phyloP scores from a whole-genome alignment of 2,797 vertebrate species.

The Novumbra hubbsi region DNA sequence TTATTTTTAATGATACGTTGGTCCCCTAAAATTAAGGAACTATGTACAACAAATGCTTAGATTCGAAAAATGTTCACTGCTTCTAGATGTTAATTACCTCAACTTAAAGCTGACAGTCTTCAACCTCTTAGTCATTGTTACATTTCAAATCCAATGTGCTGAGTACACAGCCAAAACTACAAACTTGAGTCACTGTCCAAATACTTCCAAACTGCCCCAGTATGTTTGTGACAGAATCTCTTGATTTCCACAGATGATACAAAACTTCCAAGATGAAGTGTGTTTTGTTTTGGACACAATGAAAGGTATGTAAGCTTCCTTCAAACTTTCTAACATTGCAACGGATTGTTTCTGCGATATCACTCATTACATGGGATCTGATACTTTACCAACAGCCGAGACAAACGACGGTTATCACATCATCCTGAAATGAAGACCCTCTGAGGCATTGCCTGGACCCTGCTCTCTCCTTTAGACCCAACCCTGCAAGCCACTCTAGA shows the following conservation, averaged over 20 bases:
- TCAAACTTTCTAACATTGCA: neutral
- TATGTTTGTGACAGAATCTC: conserved; percentile 1
- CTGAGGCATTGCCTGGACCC: conserved; percentile 30
- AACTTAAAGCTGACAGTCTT: too few relatives aligned
- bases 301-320: conserved; percentile 82
- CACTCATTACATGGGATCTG: neutral
- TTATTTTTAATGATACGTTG: too few relatives aligned
- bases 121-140: too few relatives aligned
- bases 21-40: too few relatives aligned
- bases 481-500: conserved; percentile 46
- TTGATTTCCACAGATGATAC: conserved; percentile 87
- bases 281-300: conserved; percentile 97
- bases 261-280: conserved; percentile 96
- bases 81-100: too few relatives aligned
- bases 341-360: neutral
- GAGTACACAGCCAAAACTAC: too few relatives aligned
- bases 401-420: conserved; percentile 93
- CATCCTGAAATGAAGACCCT: conserved; percentile 86
- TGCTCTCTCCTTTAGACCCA: conserved; percentile 41
- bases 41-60: too few relatives aligned
- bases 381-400: conserved; percentile 78
- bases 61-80: too few relatives aligned
- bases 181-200: too few relatives aligned
- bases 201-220: neutral
- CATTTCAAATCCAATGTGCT: too few relatives aligned